Evolutionary conservation across 2,888 invertebrate species (phyloP), one percentile per base, ranked within the genome.

Genomic region (Lochmaea crataegi): DNA sequence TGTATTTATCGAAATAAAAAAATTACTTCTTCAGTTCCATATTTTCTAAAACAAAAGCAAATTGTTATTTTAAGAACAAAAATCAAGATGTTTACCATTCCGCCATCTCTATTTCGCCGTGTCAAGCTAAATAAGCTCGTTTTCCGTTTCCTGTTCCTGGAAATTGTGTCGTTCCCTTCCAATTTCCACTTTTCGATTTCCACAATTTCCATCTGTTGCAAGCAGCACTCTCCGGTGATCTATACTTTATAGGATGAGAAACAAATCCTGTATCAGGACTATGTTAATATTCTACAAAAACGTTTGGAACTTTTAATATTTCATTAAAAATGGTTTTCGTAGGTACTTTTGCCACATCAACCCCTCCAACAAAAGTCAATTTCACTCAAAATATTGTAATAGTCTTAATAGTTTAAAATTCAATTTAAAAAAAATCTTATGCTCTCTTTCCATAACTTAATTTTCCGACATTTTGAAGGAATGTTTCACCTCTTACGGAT

Each of bases 51-150:
- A 53, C 9, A 18, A n/a, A 53, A 53, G 10, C 18, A 16, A 9
- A 9, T 9, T 16, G 16, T 18, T 18, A 9, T 16, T 16, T 32
- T 32, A 32, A 32, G 32, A 4, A 53, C 16, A 16, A 6, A 53
- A 9, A 53, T 53, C 53, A 18, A 53, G 53, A 53, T 53, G 53
- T 53, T 53, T 7, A 53, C 10, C 53, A 53, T 53, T 53, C 53
- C 53, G 53, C 53, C 53, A 53, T 53, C 53, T 53, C 53, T 53
- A 53, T 53, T 53, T 53, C 53, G 53, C 16, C 18, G 53, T 53
- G 53, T 53, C 53, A 18, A 18, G 53, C 10, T 53, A 53, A 53
- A 53, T 53, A 53, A 53, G 18, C 18, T 18, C 53, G 18, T 18
- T 16, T 53, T 53, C 53, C 53, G 16, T 53, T 53, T 53, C 53